Evolutionary conservation across 2,113 vertebrate species (phyloP).

Genomic region (Globicephala melas): DNA sequence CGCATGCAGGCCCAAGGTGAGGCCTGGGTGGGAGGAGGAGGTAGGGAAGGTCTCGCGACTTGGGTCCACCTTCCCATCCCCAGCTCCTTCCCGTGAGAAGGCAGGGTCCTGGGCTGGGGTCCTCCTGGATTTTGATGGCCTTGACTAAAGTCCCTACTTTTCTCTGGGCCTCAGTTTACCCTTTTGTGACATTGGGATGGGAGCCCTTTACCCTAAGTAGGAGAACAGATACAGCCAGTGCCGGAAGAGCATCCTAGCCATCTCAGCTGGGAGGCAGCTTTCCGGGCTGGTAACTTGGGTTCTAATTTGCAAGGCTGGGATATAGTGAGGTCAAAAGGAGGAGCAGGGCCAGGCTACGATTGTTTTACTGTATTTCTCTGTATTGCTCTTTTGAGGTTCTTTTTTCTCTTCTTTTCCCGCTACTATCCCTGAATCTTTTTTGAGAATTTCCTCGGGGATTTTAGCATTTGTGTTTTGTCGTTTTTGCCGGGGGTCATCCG

Average conservation of each 20-base stretch:
- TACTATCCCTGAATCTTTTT: neutral
- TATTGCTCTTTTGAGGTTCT: neutral
- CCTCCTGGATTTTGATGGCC: neutral
- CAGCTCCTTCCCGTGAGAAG: neutral
- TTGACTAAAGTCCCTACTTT: neutral
- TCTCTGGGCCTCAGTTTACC: neutral
- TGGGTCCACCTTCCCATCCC: neutral
- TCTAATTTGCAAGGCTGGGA: neutral
- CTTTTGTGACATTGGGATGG: neutral
- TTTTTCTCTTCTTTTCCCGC: accelerated
- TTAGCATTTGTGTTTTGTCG: neutral
- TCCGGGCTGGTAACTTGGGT: neutral
- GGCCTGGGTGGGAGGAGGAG: neutral
- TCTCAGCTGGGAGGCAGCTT: neutral
- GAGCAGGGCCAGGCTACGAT: neutral
- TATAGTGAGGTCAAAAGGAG: neutral
- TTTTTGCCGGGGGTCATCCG: neutral
- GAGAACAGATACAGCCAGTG: neutral
- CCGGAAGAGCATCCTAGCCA: accelerated
- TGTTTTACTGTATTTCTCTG: neutral
- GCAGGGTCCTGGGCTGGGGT: neutral
- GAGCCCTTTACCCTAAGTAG: neutral
- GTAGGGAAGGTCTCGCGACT: neutral
- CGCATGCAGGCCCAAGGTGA: conserved; percentile 95
- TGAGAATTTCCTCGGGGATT: neutral